Evolutionary conservation across 2,797 vertebrate genomes (phyloP), one percentile per base, ranked within the genome.

Genomic region (Crossoptilon crossoptilon): DNA sequence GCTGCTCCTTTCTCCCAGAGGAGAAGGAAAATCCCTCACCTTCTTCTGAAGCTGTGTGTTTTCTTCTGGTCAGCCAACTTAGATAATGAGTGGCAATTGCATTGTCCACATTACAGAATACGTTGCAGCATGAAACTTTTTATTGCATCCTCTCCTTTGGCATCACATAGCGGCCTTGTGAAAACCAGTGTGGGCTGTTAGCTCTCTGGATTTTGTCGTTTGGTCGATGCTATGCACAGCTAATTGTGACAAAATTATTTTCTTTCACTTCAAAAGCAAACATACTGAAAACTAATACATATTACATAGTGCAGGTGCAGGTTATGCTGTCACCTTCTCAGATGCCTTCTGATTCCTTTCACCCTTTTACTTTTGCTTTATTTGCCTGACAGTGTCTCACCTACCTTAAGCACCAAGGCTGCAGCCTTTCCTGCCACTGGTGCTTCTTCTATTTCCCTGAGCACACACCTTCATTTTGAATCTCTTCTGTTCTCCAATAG

Each of bases 381-480:
- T 86, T 70, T 89, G 55, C 70, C 60, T 0, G 0, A 39, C 59
- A 95, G 48, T 68, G 67, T 84, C 88, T 96, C 79, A 63, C 82
- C 89, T 92, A 67, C 84, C 71, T 67, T 3, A 56, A 60, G 73
- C 73, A 87, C 84, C 92, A 48, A 67, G 79, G 73, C 91, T 76
- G 73, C 63, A 89, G 88, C 82, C 51, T 59, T 84, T 87, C 76
- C 60, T 92, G 74, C 71, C 68, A 9, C 0, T 35, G 68, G 49
- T 72, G 53, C 59, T 79, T 75, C 64, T 73, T 35, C 59, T 91
- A 86, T 86, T 95, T 88, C 83, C 3, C 3, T 29, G 46, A 64
- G 69, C 33, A 5, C 14, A 1, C 72, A 75, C 81, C 78, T 87
- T 44, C 51, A 63, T 74, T 44, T 48, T 58, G 35, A 68, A 67